A percentile compares a stretch with the other conserved stretches of the same genome.
Evolutionary conservation across 1,140 invertebrate genomes (phyloP).

Genomic region (Lethrus apterus): DNA sequence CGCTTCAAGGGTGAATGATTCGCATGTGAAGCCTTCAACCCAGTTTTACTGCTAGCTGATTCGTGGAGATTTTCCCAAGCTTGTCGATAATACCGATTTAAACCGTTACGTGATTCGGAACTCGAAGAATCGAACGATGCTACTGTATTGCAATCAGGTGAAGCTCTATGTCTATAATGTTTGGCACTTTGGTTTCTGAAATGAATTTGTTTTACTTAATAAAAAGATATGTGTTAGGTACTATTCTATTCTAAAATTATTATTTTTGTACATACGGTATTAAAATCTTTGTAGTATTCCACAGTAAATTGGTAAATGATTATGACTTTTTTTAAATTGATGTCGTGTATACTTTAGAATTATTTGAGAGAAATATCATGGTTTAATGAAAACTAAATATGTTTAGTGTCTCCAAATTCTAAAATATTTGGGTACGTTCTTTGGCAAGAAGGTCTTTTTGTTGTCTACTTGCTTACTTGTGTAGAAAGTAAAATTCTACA

Average conservation of each 20-base stretch:
- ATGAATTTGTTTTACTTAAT: slow-evolving; percentile 16
- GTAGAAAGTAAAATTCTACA: too few relatives aligned
- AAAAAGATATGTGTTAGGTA: not conserved
- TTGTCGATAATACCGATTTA: slow-evolving; percentile 78
- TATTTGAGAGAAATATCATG: not conserved
- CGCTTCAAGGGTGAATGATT: slow-evolving; percentile 52
- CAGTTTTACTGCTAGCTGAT: slow-evolving; percentile 57
- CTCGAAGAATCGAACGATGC: slow-evolving; percentile 79
- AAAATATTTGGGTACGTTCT: too few relatives aligned
- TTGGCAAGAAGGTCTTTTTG: too few relatives aligned
- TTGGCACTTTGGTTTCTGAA: slow-evolving; percentile 68
- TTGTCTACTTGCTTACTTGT: too few relatives aligned
- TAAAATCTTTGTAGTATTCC: not conserved
- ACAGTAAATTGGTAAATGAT: not conserved
- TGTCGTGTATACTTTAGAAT: not conserved
- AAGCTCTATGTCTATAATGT: slow-evolving; percentile 77
- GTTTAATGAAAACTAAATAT: not conserved
- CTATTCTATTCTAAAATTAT: not conserved
- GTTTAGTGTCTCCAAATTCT: too few relatives aligned
- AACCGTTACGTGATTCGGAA: slow-evolving; percentile 69
- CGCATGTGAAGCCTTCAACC: slow-evolving; percentile 28
- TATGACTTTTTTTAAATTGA: not conserved
- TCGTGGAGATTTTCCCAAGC: slow-evolving; percentile 90
- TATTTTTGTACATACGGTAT: not conserved
- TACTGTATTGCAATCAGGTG: slow-evolving; percentile 81